Evolutionary conservation across 2,113 vertebrate species (phyloP).

Genomic region (Panthera tigris): DNA sequence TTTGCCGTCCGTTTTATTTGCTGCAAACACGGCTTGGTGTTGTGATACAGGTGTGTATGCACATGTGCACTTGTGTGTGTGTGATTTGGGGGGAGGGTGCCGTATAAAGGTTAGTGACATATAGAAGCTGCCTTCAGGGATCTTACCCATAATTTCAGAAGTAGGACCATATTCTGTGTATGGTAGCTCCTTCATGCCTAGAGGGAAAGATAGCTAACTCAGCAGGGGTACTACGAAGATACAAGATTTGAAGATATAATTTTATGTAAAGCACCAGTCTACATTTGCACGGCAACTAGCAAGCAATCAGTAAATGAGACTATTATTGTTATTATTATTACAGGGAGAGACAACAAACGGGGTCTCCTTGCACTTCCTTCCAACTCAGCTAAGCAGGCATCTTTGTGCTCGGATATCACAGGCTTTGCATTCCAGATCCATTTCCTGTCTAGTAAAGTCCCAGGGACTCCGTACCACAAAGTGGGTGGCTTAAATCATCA

Average conservation of each 20-base stretch:
- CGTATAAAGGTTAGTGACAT: neutral
- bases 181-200: neutral
- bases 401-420: neutral
- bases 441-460: neutral
- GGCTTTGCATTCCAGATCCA: accelerated
- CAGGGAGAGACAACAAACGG: neutral
- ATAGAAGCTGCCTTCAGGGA: neutral
- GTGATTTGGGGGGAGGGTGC: neutral
- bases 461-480: too few relatives aligned
- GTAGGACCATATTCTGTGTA: neutral
- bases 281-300: neutral
- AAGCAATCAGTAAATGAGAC: neutral
- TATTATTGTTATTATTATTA: neutral
- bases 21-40: neutral
- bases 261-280: neutral
- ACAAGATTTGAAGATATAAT: neutral
- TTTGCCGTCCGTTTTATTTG: neutral
- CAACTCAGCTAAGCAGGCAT: neutral
- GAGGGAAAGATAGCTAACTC: neutral
- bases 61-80: too few relatives aligned
- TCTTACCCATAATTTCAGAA: neutral
- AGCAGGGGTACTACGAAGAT: neutral
- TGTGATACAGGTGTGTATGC: neutral
- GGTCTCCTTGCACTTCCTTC: neutral
- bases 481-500: neutral